Percentiles rank a stretch among this genome's conserved stretches.
Evolutionary conservation across 30 jellyfish, hydroid and myxozoan genomes (phyloP).

Genomic region (Euphysa ruthae): DNA sequence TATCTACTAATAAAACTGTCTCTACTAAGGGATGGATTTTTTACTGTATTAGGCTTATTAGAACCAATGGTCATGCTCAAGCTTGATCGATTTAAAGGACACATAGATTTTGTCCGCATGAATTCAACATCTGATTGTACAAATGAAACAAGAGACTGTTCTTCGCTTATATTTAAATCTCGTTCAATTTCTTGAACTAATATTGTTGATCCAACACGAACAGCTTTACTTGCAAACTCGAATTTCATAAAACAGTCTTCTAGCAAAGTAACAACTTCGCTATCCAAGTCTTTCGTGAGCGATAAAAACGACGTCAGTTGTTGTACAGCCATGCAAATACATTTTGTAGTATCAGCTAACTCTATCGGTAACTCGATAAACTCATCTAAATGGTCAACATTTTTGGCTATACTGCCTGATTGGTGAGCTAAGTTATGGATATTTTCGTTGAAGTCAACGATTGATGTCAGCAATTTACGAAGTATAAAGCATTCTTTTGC

Average conservation of each 20-base stretch:
- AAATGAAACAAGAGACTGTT: slow-evolving; percentile 24
- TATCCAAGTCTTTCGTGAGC: slow-evolving; percentile 4
- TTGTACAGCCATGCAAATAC: slow-evolving; percentile 13
- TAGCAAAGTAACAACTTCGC: slow-evolving; percentile 4
- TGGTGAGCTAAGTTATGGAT: slow-evolving; percentile 6
- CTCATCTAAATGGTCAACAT: slow-evolving; percentile 23
- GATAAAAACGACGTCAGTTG: slow-evolving; percentile 11
- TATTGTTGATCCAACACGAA: slow-evolving; percentile 67
- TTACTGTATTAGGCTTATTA: background rate
- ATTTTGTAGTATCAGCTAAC: slow-evolving; percentile 32
- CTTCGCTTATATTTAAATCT: slow-evolving; percentile 19
- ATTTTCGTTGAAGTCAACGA: slow-evolving; percentile 33
- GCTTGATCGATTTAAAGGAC: slow-evolving; percentile 28
- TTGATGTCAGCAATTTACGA: slow-evolving; percentile 14
- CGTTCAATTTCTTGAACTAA: slow-evolving; percentile 54
- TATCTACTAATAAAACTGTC: slow-evolving; percentile 26
- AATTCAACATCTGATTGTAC: slow-evolving; percentile 22
- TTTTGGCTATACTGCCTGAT: slow-evolving; percentile 8
- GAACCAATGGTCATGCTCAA: slow-evolving; percentile 1
- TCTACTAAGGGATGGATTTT: slow-evolving; percentile 10
- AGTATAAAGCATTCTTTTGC: slow-evolving; percentile 31
- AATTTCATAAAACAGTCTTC: slow-evolving; percentile 27
- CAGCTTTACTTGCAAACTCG: slow-evolving; percentile 61
- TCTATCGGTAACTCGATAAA: slow-evolving; percentile 28
- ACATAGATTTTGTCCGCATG: slow-evolving; percentile 2